A percentile compares a stretch with the other conserved stretches of the same genome.
phyloP scores from a whole-genome alignment of 2,888 invertebrate genomes.

The Galeruca laticollis region DNA sequence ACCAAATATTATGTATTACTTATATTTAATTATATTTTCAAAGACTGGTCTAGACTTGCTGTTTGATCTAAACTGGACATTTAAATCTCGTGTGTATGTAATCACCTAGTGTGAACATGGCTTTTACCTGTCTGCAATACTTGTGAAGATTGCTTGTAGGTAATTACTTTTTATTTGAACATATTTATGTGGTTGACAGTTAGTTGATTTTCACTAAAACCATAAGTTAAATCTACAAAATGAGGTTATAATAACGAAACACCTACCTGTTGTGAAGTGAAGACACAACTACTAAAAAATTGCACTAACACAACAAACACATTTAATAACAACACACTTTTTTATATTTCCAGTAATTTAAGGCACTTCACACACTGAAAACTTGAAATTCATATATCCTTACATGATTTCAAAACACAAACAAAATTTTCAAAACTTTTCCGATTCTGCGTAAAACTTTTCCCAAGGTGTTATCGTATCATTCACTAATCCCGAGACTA shows the following conservation, averaged over 20 bases:
- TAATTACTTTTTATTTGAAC: slow-evolving; percentile 47
- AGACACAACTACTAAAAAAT: slow-evolving; percentile 55
- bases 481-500: slow-evolving; percentile 36
- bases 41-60: slow-evolving; percentile 3
- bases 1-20: not conserved
- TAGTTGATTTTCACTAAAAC: slow-evolving; percentile 1
- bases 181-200: slow-evolving; percentile 1
- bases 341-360: slow-evolving; percentile 32
- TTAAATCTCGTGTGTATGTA: slow-evolving; percentile 61
- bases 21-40: not conserved
- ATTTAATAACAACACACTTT: slow-evolving; percentile 44
- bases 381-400: slow-evolving; percentile 27
- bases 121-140: slow-evolving; percentile 62
- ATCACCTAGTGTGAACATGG: slow-evolving; percentile 60
- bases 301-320: slow-evolving; percentile 49
- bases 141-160: slow-evolving; percentile 46
- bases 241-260: slow-evolving; percentile 32
- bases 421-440: slow-evolving; percentile 45
- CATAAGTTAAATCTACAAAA: slow-evolving; percentile 9
- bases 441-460: slow-evolving; percentile 44
- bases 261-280: slow-evolving; percentile 59
- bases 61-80: slow-evolving; percentile 54
- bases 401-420: slow-evolving; percentile 44
- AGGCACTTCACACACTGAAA: slow-evolving; percentile 45
- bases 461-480: slow-evolving; percentile 42